phyloP scores from a whole-genome alignment of 2,797 vertebrate species.

The Luscinia megarhynchos region DNA sequence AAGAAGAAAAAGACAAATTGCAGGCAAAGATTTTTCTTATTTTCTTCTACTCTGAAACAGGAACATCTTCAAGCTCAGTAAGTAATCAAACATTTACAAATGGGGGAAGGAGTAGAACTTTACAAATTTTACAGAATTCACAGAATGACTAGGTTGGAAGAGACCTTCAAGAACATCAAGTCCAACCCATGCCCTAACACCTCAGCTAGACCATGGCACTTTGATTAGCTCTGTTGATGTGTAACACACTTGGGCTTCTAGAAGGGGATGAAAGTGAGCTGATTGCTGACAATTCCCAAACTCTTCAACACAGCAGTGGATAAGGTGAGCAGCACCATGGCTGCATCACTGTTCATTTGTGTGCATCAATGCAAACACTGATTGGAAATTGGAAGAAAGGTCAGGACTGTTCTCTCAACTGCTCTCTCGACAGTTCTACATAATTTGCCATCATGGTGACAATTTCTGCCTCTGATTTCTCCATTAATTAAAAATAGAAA shows the following conservation, averaged over 20 bases:
- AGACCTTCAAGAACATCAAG: no score
- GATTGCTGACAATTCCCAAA: neutral
- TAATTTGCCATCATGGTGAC: neutral
- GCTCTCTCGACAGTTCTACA: accelerated
- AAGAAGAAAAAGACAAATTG: neutral
- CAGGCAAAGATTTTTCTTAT: neutral
- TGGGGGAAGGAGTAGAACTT: neutral
- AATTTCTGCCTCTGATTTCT: neutral
- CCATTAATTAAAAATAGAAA: neutral
- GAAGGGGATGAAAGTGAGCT: neutral
- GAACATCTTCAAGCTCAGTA: neutral
- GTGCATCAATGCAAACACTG: no score
- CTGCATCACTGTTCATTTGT: neutral
- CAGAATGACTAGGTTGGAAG: no score
- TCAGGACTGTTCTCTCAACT: neutral
- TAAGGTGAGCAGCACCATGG: neutral
- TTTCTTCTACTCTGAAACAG: neutral
- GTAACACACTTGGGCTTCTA: neutral
- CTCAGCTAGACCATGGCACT: no score
- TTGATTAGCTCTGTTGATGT: neutral
- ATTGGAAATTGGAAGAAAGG: neutral
- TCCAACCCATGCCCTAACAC: no score
- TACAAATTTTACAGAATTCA: no score
- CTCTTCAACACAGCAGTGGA: no score
- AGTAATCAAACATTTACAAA: neutral